Base-by-base conservation (phyloP, 1,140 invertebrate genomes). In the Trichonephila clavipes region DNA sequence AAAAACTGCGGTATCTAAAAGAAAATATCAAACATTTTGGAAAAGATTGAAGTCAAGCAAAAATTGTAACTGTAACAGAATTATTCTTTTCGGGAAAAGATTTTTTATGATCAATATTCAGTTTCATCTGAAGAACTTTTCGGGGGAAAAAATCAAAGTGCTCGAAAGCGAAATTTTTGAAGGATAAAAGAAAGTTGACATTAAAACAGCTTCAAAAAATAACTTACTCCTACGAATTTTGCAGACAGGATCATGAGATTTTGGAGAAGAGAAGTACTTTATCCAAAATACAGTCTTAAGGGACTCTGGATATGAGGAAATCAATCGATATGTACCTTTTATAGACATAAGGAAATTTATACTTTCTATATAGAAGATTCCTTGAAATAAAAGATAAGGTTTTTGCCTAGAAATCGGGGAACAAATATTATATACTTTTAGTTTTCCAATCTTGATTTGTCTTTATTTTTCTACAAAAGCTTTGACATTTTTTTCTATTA, bases 161-260 rank as follows among this genome's bases (percentile, higher is more conserved):
- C n/a, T 34, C 18, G 10, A 16, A 40, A 77, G 18, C 16, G 6
- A 77, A 77, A 77, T 40, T 12, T 77, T 77, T 40, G 12, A 77
- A 34, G 28, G 2, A 77, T 77, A 34, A 77, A 77, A 77, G 72
- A 77, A 18, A 19, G 24, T 40, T 40, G 6, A 16, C 72, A 34
- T 28, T 77, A 40, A 34, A 77, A 40, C 72, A 77, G 10, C 66
- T 77, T 77, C 28, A 28, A 77, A 77, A 72, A 77, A 77, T 77
- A 77, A 18, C 72, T 77, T 19, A 19, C 28, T 34, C n/a, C n/a
- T 24, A 18, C 28, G 34, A 40, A 77, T 77, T 69, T 77, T 12
- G 28, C 34, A 77, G 72, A 77, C 28, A 77, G 34, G 66, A 24
- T 24, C 24, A 24, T n/a, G 66, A 69, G 72, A 40, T 77, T 34